Evolutionary conservation across 2,888 invertebrate species (phyloP).

Genomic region (Erebia epiphron): DNA sequence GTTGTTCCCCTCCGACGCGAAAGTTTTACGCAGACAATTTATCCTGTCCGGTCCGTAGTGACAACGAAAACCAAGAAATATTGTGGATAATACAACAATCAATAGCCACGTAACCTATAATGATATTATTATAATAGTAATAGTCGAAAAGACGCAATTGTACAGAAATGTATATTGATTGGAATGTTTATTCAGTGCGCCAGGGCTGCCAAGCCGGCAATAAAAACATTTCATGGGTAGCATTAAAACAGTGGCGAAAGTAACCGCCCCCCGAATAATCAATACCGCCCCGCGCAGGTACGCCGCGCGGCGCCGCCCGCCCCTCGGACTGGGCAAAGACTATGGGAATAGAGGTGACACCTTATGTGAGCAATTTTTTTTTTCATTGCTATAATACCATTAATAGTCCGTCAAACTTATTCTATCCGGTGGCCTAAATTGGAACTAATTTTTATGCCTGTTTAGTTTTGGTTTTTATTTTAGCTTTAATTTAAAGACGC

Average conservation of each 20-base stretch:
- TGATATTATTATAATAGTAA: background rate
- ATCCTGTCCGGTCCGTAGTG: too few relatives aligned
- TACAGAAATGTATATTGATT: conserved; percentile 48
- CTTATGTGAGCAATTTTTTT: too few relatives aligned
- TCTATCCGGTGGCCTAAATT: too few relatives aligned
- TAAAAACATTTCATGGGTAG: conserved; percentile 79
- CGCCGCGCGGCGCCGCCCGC: conserved; percentile 52
- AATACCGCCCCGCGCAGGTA: conserved; percentile 77
- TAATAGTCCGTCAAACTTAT: too few relatives aligned
- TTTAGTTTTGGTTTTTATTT: too few relatives aligned
- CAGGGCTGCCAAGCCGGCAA: conserved; percentile 67
- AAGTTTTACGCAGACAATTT: too few relatives aligned
- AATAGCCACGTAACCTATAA: background rate
- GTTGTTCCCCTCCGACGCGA: too few relatives aligned
- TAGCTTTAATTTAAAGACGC: too few relatives aligned
- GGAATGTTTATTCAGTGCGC: conserved; percentile 63
- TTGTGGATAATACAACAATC: background rate
- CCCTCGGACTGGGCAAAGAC: conserved; percentile 37
- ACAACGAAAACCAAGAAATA: background rate
- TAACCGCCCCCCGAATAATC: conserved; percentile 73
- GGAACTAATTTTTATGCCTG: too few relatives aligned
- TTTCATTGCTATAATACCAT: too few relatives aligned
- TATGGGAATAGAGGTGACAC: background rate
- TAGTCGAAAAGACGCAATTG: conserved; percentile 8
- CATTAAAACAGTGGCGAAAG: conserved; percentile 82